Evolutionary conservation across 2,797 vertebrate genomes (phyloP), one percentile per base, ranked within the genome.

Genomic region (Notoglanidium macrostoma): DNA sequence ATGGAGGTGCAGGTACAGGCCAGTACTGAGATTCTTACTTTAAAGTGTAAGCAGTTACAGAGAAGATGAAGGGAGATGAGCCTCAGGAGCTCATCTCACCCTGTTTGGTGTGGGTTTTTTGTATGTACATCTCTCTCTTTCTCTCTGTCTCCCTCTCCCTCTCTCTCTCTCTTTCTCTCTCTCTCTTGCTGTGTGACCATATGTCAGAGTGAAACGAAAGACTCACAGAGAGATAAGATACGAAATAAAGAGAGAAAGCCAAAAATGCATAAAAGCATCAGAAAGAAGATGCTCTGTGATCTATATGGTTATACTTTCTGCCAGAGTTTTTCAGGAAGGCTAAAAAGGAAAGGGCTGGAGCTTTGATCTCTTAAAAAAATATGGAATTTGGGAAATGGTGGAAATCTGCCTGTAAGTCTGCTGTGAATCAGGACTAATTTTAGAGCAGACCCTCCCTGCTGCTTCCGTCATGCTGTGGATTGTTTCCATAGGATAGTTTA

Each of bases 171-270:
- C 23, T 88, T 21, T 85, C 90, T 90, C 81, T 89, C 89, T 90
- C 89, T 77, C 89, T 87, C 95, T 93, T 89, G 93, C 94, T 94
- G 94, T 84, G 93, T 73, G 88, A 4, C 94, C 95, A 95, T 95
- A 95, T 95, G 95, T 92, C 89, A 59, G 84, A 89, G 72, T 68
- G 87, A 87, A 91, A 78, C 67, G 73, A 85, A 89, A 57, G 29
- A 79, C 80, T 85, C 67, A 86, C 61, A 86, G 87, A 88, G 79
- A 87, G 46, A 85, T 72, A 65, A 84, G 67, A 70, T 67, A 32
- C 79, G n/a, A 89, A 79, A 76, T 19, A 46, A 59, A 68, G 26
- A 74, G 32, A 49, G 14, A 65, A 82, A 19, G 61, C 26, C 80
- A 83, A 67, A 61, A 87, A 73, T 76, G 0, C 79, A 55, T 9